phyloP scores from a whole-genome alignment of 2,113 vertebrate species.

The Aegypius monachus region DNA sequence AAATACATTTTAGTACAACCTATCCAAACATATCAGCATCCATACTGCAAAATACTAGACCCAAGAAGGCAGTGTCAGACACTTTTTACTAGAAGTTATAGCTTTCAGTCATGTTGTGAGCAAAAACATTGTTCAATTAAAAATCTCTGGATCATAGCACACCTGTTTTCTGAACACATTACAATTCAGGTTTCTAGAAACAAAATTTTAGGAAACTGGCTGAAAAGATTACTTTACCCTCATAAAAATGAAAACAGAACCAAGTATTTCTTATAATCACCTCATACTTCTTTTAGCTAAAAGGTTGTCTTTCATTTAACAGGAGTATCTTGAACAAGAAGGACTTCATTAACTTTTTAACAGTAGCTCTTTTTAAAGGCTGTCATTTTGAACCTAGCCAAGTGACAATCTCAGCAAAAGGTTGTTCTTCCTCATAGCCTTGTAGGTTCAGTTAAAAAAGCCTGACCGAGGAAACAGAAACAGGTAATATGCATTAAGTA shows the following conservation, averaged over 20 bases:
- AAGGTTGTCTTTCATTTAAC: not conserved
- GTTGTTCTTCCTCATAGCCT: not conserved
- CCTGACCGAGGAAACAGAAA: not conserved
- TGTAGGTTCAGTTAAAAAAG: not conserved
- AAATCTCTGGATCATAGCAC: not conserved
- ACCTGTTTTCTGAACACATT: not conserved
- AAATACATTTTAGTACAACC: not conserved
- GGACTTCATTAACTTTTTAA: conserved; percentile 2
- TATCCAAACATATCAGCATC: conserved; percentile 15
- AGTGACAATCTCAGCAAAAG: not conserved
- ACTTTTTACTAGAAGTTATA: not conserved
- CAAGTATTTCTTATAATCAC: not conserved
- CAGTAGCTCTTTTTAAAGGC: not conserved
- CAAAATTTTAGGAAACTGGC: not conserved
- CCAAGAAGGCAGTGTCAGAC: conserved; percentile 11
- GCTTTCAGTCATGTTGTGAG: not conserved
- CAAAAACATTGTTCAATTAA: not conserved
- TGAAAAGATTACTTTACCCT: not conserved
- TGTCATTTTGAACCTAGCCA: not conserved
- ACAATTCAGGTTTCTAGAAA: not conserved
- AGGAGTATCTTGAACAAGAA: not conserved
- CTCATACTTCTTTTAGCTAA: not conserved
- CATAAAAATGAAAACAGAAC: not conserved
- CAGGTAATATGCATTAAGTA: conserved; percentile 21
- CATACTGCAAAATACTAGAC: not conserved